Percentiles rank a stretch among this genome's conserved stretches.
Evolutionary conservation across 2,113 vertebrate genomes (phyloP).

Genomic region (Dipodomys spectabilis): DNA sequence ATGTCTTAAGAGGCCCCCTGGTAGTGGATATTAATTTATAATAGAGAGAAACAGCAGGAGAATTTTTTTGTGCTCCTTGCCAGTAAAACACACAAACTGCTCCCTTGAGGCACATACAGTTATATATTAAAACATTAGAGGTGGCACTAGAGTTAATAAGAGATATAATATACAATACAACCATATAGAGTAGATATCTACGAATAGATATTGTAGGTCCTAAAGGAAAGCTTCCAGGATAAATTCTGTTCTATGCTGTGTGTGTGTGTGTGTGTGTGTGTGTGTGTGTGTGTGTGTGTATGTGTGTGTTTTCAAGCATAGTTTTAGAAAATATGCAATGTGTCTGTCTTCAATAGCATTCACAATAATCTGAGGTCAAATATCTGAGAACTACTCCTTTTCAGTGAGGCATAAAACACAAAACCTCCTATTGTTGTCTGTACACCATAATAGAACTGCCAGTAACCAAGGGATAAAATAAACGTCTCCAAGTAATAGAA

Average conservation of each 20-base stretch:
- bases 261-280: neutral
- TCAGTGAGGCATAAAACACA: slow-evolving; percentile 70
- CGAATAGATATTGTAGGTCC: neutral
- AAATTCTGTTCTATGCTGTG: neutral
- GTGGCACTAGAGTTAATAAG: slow-evolving; percentile 83
- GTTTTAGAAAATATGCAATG: slow-evolving; percentile 29
- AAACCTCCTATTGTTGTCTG: slow-evolving; percentile 68
- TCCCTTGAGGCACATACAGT: slow-evolving; percentile 80
- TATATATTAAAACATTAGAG: slow-evolving; percentile 86
- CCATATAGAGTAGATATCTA: slow-evolving; percentile 64
- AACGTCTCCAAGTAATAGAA: slow-evolving; percentile 68
- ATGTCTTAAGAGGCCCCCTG: slow-evolving; percentile 84
- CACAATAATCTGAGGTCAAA: slow-evolving; percentile 70
- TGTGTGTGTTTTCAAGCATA: too few species aligned
- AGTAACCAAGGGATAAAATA: slow-evolving; percentile 72
- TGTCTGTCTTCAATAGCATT: neutral
- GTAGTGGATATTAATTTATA: slow-evolving; percentile 87
- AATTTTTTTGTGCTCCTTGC: slow-evolving; percentile 78
- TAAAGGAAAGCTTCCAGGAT: slow-evolving; percentile 37
- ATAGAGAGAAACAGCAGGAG: slow-evolving; percentile 82
- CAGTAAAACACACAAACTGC: slow-evolving; percentile 85
- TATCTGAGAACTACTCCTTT: slow-evolving; percentile 61
- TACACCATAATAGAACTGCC: slow-evolving; percentile 60
- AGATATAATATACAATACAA: slow-evolving; percentile 80
- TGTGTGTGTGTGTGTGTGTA: too few species aligned